Conservation (phyloP, 2,888 invertebrate species). For the Ophion ventricosus region DNA sequence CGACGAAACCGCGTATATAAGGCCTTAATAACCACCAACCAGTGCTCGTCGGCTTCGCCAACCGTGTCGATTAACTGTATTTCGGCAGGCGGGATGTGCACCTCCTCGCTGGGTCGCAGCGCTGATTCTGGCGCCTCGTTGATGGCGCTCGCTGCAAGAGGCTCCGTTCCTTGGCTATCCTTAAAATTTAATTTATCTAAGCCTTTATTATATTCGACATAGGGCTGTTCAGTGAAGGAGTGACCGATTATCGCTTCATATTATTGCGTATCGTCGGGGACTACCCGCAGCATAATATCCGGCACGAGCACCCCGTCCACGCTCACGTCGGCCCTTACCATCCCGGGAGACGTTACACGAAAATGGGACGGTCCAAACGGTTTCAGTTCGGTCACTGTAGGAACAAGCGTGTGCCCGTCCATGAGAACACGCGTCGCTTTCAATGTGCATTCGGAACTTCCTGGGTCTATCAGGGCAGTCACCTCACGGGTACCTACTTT, state of each 20-base stretch:
- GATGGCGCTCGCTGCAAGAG: background rate
- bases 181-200: background rate
- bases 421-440: slow-evolving; percentile 14
- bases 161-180: background rate
- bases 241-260: slow-evolving; percentile 16
- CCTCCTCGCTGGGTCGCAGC: background rate
- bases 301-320: slow-evolving; percentile 11
- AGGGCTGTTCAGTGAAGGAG: too few relatives aligned
- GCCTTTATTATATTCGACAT: background rate
- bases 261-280: slow-evolving; percentile 23
- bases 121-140: background rate
- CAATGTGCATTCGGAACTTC: slow-evolving; percentile 48
- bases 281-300: background rate
- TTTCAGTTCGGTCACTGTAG: background rate
- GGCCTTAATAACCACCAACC: background rate
- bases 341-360: slow-evolving; percentile 14
- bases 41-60: background rate
- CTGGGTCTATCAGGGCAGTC: slow-evolving; percentile 37
- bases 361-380: slow-evolving; percentile 3
- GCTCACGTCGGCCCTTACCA: background rate
- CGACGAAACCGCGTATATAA: too few relatives aligned
- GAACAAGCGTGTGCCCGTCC: background rate
- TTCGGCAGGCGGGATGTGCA: background rate
- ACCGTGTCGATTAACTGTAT: background rate
- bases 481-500: slow-evolving; percentile 8